Percentiles rank a stretch among this genome's conserved stretches.
Conservation (phyloP, 2,797 vertebrate genomes). For the Apogon hyalosoma region DNA sequence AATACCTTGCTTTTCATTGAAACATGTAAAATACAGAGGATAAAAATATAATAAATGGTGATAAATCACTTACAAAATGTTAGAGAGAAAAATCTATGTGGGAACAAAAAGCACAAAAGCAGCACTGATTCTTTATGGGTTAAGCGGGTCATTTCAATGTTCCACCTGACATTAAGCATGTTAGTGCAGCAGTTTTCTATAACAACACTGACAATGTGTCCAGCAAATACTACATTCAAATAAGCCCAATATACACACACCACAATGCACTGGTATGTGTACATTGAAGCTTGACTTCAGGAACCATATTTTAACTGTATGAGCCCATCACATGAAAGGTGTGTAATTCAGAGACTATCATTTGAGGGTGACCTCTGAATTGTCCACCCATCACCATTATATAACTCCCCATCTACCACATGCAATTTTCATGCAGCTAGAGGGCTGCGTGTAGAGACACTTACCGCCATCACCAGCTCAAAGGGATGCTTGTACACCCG, state of each 20-base stretch:
- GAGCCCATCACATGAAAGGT: conserved; percentile 15
- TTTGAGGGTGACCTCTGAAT: conserved; percentile 35
- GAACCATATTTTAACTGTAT: conserved; percentile 1
- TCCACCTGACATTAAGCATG: not conserved
- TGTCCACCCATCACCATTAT: conserved; percentile 34
- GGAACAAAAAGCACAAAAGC: too few relatives aligned
- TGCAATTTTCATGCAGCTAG: conserved; percentile 48
- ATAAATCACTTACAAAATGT: too few relatives aligned
- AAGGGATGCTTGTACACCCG: conserved; percentile 97
- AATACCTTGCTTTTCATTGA: too few relatives aligned
- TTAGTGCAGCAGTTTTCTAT: not conserved
- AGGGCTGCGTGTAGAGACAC: conserved; percentile 64
- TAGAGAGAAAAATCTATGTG: too few relatives aligned
- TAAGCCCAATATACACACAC: not conserved
- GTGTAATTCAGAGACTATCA: conserved; percentile 25
- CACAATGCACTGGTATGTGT: not conserved
- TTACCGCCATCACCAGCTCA: conserved; percentile 98
- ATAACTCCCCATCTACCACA: conserved; percentile 42
- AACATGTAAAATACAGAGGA: too few relatives aligned
- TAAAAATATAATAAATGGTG: too few relatives aligned
- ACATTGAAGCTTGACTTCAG: conserved; percentile 2
- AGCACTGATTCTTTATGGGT: too few relatives aligned
- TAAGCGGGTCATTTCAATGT: not conserved
- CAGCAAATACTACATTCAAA: conserved; percentile 2
- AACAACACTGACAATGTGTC: not conserved